Evolutionary conservation across 2,113 vertebrate genomes (phyloP).

Genomic region (Columbina picui): DNA sequence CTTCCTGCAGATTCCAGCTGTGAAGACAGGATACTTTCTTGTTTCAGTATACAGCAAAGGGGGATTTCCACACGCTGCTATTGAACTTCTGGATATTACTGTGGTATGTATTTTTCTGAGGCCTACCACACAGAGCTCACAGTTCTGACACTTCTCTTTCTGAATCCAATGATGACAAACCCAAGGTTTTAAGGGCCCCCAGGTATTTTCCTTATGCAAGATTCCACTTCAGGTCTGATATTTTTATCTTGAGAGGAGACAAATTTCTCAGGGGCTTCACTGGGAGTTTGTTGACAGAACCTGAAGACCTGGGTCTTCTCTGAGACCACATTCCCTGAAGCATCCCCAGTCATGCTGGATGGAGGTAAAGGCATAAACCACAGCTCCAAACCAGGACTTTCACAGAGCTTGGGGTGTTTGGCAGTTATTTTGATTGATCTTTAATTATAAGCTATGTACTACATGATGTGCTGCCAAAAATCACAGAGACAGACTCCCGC

Average conservation of each 20-base stretch:
- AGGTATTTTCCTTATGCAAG: background rate
- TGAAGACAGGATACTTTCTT: background rate
- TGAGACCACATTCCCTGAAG: background rate
- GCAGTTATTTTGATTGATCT: background rate
- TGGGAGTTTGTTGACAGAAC: background rate
- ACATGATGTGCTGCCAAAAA: slow-evolving; percentile 1
- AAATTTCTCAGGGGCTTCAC: background rate
- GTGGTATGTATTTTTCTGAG: background rate
- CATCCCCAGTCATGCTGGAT: background rate
- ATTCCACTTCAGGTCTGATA: background rate
- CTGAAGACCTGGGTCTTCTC: background rate
- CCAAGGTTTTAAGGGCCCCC: background rate
- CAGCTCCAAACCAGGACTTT: background rate
- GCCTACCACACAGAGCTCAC: background rate
- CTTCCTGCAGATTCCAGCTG: slow-evolving; percentile 31
- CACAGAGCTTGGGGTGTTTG: background rate
- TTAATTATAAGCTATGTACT: background rate
- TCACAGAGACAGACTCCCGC: background rate
- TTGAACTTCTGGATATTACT: slow-evolving; percentile 14
- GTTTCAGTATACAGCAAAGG: background rate
- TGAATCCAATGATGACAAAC: background rate
- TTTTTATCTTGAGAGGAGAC: background rate
- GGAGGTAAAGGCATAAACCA: background rate
- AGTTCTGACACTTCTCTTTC: background rate
- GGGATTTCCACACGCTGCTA: slow-evolving; percentile 27